Conservation (phyloP, 2,888 invertebrate species). For the Trachelus tabidus region DNA sequence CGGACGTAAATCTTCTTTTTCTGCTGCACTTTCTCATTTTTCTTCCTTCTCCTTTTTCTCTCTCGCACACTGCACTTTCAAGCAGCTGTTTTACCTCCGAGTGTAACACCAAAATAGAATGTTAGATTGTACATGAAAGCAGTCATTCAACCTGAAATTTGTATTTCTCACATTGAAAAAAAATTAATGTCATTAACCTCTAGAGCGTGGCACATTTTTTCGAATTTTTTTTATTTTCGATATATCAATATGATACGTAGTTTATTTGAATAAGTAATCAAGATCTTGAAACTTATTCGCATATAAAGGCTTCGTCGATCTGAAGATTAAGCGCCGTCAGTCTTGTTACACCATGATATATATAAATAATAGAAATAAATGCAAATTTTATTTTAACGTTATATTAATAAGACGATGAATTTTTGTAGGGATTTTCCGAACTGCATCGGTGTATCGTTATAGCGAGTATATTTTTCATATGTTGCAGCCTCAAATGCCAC, state of each 20-base stretch:
- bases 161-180: background rate
- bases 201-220: too few species aligned
- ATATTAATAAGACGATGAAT: background rate
- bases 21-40: background rate
- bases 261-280: too few species aligned
- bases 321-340: too few species aligned
- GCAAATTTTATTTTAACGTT: background rate
- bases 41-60: background rate
- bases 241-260: too few species aligned
- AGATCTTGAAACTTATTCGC: too few species aligned
- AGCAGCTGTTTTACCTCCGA: slow-evolving; percentile 32
- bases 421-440: background rate
- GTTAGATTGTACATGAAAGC: background rate
- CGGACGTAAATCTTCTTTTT: background rate
- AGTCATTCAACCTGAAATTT: background rate
- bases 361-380: too few species aligned
- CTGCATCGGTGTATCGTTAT: background rate
- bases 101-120: slow-evolving; percentile 17
- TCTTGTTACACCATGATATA: too few species aligned
- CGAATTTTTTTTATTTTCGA: too few species aligned
- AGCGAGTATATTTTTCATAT: background rate
- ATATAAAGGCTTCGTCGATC: too few species aligned
- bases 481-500: slow-evolving; percentile 44
- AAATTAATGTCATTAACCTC: too few species aligned
- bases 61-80: slow-evolving; percentile 21